phyloP scores from a whole-genome alignment of 2,113 vertebrate genomes.

The Corythornis vintsioides region DNA sequence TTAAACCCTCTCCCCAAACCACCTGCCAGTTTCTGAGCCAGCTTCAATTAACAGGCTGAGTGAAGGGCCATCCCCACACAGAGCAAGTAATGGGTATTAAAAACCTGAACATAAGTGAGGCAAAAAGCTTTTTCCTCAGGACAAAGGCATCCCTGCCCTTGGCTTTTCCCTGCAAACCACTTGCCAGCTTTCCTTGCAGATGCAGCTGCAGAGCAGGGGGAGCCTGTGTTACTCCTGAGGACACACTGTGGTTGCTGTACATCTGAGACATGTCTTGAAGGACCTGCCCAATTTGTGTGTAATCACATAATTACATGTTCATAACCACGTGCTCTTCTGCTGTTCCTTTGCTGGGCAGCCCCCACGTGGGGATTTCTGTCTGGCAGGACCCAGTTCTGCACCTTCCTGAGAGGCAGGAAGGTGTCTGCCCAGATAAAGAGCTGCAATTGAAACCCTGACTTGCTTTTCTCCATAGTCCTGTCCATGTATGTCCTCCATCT shows the following conservation, averaged over 20 bases:
- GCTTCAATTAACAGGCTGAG: background rate
- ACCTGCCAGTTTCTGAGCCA: background rate
- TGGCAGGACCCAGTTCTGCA: background rate
- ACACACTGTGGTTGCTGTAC: background rate
- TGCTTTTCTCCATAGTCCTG: background rate
- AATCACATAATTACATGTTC: background rate
- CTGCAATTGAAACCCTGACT: background rate
- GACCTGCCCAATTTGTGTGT: background rate
- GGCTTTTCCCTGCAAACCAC: background rate
- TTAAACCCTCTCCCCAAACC: background rate
- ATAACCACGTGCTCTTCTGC: background rate
- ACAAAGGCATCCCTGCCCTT: background rate
- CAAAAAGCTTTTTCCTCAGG: background rate
- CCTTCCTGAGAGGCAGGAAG: background rate
- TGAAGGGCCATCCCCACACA: background rate
- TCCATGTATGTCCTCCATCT: background rate
- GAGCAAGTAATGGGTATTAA: background rate
- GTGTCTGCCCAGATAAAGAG: background rate
- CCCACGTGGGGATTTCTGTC: fast-evolving
- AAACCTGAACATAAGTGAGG: background rate
- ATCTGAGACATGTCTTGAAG: background rate
- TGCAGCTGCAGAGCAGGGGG: background rate
- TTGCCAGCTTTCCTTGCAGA: background rate
- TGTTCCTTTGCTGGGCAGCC: background rate
- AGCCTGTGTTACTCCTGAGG: background rate